phyloP scores from a whole-genome alignment of 2,113 vertebrate species.

The Meles meles region DNA sequence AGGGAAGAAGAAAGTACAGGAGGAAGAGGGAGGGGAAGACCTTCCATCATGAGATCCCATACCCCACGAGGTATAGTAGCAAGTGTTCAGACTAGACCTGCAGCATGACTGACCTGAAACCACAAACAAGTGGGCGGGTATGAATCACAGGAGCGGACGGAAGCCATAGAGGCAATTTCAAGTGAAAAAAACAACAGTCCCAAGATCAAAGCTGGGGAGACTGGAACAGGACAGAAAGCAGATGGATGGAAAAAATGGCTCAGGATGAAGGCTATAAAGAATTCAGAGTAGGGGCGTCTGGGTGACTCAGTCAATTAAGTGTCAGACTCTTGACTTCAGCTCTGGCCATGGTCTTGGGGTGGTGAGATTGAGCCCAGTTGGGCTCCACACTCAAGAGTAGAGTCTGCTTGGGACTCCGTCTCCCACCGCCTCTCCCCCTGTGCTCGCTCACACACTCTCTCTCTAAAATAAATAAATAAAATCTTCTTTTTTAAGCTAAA shows the following conservation, averaged over 20 bases:
- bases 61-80: background rate
- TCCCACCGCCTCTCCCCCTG: background rate
- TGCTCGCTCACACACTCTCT: background rate
- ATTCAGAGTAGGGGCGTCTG: background rate
- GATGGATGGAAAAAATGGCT: background rate
- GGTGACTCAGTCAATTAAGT: background rate
- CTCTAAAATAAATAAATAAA: background rate
- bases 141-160: background rate
- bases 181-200: background rate
- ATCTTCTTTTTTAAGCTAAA: background rate
- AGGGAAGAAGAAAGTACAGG: background rate
- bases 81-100: background rate
- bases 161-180: background rate
- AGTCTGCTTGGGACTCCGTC: background rate
- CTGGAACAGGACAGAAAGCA: background rate
- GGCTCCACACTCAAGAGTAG: background rate
- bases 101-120: background rate
- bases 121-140: background rate
- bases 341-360: background rate
- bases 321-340: background rate
- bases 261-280: background rate
- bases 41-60: background rate
- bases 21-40: background rate
- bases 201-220: background rate
- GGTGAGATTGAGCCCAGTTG: background rate